Percentiles rank a stretch among this genome's conserved stretches.
Evolutionary conservation across 2,797 vertebrate genomes (phyloP).

Genomic region (Mycteria americana): DNA sequence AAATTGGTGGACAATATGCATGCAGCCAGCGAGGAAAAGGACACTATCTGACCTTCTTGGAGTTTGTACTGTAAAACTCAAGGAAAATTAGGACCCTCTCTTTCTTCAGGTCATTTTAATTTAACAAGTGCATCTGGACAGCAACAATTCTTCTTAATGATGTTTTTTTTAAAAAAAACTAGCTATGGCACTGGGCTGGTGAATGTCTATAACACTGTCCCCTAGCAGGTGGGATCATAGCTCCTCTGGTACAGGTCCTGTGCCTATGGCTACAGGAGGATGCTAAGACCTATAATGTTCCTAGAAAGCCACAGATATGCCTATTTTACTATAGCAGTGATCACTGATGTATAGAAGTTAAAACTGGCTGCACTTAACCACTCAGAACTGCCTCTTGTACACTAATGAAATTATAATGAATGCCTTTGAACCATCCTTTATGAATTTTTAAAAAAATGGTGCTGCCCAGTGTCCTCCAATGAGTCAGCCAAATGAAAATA

Average conservation of each 20-base stretch:
- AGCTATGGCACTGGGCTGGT: background rate
- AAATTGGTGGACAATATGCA: background rate
- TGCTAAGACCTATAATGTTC: background rate
- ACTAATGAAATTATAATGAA: background rate
- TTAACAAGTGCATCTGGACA: background rate
- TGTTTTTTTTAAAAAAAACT: background rate
- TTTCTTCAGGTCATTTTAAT: background rate
- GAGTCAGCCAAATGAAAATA: background rate
- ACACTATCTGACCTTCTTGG: background rate
- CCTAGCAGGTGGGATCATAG: background rate
- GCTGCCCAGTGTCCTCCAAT: background rate
- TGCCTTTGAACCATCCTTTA: constrained; percentile 1
- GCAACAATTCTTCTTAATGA: background rate
- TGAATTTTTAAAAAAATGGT: background rate
- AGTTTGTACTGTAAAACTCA: background rate
- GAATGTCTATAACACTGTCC: background rate
- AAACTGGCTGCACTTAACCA: background rate
- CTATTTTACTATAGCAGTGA: background rate
- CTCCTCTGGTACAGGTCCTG: background rate
- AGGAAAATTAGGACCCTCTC: background rate
- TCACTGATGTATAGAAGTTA: background rate
- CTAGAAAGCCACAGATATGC: background rate
- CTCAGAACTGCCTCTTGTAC: background rate
- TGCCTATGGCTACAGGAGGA: background rate
- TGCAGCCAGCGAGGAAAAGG: accelerated